phyloP scores from a whole-genome alignment of 1,140 invertebrate genomes.

The Neuroterus valhalla region DNA sequence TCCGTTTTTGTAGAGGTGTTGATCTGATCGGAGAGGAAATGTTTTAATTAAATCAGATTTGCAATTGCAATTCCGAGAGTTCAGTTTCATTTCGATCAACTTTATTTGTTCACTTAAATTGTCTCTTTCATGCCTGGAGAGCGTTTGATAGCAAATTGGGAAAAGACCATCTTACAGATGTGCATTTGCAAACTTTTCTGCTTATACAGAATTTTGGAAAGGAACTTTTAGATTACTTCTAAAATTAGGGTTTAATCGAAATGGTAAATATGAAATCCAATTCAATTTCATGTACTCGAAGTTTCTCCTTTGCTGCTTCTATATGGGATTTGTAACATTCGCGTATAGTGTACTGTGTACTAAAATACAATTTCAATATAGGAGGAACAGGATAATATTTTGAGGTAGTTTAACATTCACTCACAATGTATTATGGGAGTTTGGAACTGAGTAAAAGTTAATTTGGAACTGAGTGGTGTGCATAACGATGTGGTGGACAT shows the following conservation, averaged over 20 bases:
- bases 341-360: background rate
- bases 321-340: constrained; percentile 14
- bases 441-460: constrained; percentile 7
- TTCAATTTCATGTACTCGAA: background rate
- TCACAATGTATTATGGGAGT: background rate
- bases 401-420: background rate
- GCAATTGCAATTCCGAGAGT: constrained; percentile 17
- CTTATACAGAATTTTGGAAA: no score
- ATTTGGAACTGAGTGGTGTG: background rate
- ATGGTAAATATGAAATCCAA: constrained; percentile 1
- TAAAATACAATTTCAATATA: constrained; percentile 13
- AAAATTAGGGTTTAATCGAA: background rate
- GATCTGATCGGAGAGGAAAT: constrained; percentile 20
- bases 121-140: constrained; percentile 1
- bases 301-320: background rate
- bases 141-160: background rate
- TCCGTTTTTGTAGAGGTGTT: background rate
- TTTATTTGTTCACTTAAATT: constrained; percentile 8
- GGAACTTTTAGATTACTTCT: no score
- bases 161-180: background rate
- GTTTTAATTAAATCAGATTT: constrained; percentile 26
- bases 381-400: constrained; percentile 4
- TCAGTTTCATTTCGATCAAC: constrained; percentile 25
- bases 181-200: no score
- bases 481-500: background rate